Base-by-base conservation (phyloP, 2,888 invertebrate species). In the Mythimna albipuncta region DNA sequence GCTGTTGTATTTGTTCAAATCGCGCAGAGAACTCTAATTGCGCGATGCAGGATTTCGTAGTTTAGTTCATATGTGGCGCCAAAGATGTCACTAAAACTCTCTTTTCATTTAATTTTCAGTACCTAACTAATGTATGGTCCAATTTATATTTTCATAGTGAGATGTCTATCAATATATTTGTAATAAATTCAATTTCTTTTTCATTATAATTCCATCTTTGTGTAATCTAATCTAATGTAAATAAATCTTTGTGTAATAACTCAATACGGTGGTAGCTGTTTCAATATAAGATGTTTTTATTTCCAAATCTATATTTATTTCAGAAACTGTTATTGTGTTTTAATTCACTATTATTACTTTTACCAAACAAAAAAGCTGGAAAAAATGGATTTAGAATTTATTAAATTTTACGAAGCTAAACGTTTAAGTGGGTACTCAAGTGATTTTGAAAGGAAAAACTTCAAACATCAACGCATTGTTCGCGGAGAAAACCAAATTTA, bases 381-480 rank as follows among this genome's bases (percentile, higher is more conserved):
- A 19, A 9, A 10, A 44, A 5, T 19, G 4, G 0, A 6, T 32
- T 5, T 58, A 68, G 11, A 61, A 38, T 58, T 59, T n/a, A 44
- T 52, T 13, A 54, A 47, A 58, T 35, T 58, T 47, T 32, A 32
- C 16, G 19, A 38, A 21, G 38, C 19, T 44, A 26, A 59, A 16
- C 66, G 32, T 67, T 57, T 16, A 54, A 61, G 67, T 54, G 44
- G 5, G 47, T 69, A 59, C 50, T 64, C 35, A 61, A 69, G 26
- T 41, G 6, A 16, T 50, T 74, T 79, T 55, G 71, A 82, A 82
- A 64, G 65, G 62, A 82, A 71, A 66, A 66, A 82, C 66, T 75
- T 75, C 64, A 47, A 72, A 69, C 75, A 59, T 65, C 52, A 69
- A 35, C 44, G 47, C 63, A 81, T 81, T 83, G 71, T 83, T 81